Percentiles rank a stretch among this genome's conserved stretches.
Conservation (phyloP, 2,888 invertebrate species). For the Venusia cambrica region DNA sequence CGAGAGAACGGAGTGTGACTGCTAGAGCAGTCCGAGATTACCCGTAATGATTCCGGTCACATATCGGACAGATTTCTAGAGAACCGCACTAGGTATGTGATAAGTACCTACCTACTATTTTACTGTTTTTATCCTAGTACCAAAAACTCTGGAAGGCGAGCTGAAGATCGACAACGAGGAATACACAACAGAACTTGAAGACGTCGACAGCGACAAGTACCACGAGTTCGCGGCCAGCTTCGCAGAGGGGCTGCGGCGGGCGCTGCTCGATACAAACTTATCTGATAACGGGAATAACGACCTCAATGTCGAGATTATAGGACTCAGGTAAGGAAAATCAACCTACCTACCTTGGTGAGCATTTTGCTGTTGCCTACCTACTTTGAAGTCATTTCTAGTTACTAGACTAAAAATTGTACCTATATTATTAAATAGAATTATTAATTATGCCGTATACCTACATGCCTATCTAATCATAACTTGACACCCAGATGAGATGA, state of each 20-base stretch:
- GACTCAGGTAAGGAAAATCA: slow-evolving; percentile 75
- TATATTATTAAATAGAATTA: too few species aligned
- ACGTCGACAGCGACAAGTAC: slow-evolving; percentile 83
- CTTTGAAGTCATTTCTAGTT: too few species aligned
- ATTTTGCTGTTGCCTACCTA: too few species aligned
- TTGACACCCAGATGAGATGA: too few species aligned
- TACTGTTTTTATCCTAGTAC: slow-evolving; percentile 71
- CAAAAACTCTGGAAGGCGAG: slow-evolving; percentile 85
- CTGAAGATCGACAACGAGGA: slow-evolving; percentile 84
- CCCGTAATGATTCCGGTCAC: too few species aligned
- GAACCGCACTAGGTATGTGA: too few species aligned
- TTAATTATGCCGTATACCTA: too few species aligned
- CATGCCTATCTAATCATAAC: too few species aligned
- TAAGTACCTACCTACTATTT: not conserved
- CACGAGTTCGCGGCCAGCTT: slow-evolving; percentile 81
- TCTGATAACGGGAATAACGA: slow-evolving; percentile 77
- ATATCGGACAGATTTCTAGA: too few species aligned
- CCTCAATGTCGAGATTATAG: slow-evolving; percentile 81
- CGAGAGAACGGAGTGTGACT: too few species aligned
- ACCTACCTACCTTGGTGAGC: not conserved
- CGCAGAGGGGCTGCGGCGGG: slow-evolving; percentile 81
- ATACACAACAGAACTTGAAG: slow-evolving; percentile 79
- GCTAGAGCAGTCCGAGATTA: too few species aligned
- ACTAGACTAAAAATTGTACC: not conserved
- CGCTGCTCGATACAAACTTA: slow-evolving; percentile 74